Evolutionary conservation across 2,113 vertebrate genomes (phyloP).

Genomic region (Ammodytes marinus): DNA sequence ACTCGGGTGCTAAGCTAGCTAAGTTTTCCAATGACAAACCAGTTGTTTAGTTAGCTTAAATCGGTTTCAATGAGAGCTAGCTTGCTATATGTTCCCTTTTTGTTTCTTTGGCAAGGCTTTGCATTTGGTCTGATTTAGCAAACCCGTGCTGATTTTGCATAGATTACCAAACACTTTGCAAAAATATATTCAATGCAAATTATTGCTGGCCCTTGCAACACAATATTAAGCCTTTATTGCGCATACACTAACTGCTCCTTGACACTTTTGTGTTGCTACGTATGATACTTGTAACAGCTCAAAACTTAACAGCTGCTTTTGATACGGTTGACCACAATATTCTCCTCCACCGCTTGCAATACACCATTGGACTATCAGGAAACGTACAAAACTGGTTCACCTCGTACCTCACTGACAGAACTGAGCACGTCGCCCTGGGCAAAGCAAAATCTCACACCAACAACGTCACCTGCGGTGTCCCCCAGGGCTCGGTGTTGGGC

Average conservation of each 20-base stretch:
- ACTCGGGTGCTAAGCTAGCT: slow-evolving; percentile 47
- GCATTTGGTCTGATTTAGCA: too few relatives aligned
- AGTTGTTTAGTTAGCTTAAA: background rate
- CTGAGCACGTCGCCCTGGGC: too few relatives aligned
- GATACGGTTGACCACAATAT: too few relatives aligned
- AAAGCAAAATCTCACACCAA: too few relatives aligned
- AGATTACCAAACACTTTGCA: background rate
- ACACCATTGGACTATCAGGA: too few relatives aligned
- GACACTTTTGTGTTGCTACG: background rate
- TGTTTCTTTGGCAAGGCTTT: rapidly evolving
- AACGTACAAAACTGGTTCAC: too few relatives aligned
- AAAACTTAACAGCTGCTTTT: too few relatives aligned
- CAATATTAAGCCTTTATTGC: background rate
- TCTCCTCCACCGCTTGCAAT: too few relatives aligned
- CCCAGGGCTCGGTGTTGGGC: too few relatives aligned
- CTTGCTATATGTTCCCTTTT: too few relatives aligned
- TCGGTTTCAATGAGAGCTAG: background rate
- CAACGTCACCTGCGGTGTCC: too few relatives aligned
- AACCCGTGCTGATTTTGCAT: background rate
- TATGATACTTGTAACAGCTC: background rate
- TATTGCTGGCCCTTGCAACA: background rate
- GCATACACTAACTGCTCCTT: rapidly evolving
- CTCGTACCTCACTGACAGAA: too few relatives aligned
- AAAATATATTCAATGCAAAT: background rate
- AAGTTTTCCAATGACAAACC: background rate